Percentiles rank a stretch among this genome's conserved stretches.
Evolutionary conservation across 2,797 vertebrate genomes (phyloP).

Genomic region (Tangara arthus): DNA sequence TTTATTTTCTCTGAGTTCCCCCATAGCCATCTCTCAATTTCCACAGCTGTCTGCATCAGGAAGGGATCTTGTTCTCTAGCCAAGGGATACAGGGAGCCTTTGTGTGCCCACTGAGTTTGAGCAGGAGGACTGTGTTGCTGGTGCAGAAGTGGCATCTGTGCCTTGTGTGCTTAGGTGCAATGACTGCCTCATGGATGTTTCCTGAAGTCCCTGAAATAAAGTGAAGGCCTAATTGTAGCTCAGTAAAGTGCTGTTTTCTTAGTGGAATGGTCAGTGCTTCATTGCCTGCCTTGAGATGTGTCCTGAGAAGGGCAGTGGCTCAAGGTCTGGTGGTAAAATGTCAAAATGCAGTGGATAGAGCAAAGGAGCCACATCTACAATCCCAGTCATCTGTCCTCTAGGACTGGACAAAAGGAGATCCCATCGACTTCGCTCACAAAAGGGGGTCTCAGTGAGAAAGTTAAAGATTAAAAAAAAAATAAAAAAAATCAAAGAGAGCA

Average conservation of each 20-base stretch:
- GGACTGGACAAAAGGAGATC: not conserved
- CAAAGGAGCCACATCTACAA: rapidly evolving
- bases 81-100: not conserved
- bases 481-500: not conserved
- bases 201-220: not conserved
- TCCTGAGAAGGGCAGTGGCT: not conserved
- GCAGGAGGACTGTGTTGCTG: not conserved
- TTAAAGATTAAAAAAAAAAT: not conserved
- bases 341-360: not conserved
- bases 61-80: not conserved
- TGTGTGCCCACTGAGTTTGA: rapidly evolving
- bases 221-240: not conserved
- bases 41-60: not conserved
- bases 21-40: not conserved
- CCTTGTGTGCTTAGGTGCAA: rapidly evolving
- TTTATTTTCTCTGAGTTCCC: not conserved
- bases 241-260: not conserved
- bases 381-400: not conserved
- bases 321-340: not conserved
- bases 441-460: not conserved
- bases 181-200: not conserved
- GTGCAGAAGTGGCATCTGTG: not conserved
- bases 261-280: not conserved
- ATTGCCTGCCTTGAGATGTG: not conserved
- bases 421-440: not conserved